Conservation (phyloP, 1,140 invertebrate genomes). For the Plodia interpunctella region DNA sequence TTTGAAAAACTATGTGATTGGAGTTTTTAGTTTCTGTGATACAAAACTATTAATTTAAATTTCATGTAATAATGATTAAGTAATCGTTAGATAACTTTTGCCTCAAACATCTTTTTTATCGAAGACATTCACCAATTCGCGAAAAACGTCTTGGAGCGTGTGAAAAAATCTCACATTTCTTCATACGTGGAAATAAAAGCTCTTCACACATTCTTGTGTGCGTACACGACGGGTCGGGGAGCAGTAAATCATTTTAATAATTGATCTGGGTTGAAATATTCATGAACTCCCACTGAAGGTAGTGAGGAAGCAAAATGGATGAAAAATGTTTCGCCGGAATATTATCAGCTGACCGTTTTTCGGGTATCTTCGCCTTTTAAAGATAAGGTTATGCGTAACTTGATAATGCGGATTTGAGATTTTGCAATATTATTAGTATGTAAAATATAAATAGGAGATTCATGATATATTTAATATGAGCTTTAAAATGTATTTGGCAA, state of each 20-base stretch:
- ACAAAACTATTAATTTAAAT: too few relatives aligned
- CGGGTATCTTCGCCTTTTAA: neutral
- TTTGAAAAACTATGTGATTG: too few relatives aligned
- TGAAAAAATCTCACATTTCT: slow-evolving; percentile 19
- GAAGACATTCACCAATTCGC: neutral
- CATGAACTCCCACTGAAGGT: slow-evolving; percentile 60
- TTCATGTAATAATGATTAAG: too few relatives aligned
- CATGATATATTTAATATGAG: too few relatives aligned
- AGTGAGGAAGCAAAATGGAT: slow-evolving; percentile 45
- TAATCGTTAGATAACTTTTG: too few relatives aligned
- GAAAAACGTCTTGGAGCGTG: slow-evolving; percentile 2
- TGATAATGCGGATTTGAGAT: neutral
- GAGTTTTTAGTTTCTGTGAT: too few relatives aligned
- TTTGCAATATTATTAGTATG: neutral
- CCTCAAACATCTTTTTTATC: too few relatives aligned
- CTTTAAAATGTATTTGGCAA: too few relatives aligned
- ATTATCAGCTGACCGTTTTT: slow-evolving; percentile 41
- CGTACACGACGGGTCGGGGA: slow-evolving; percentile 31
- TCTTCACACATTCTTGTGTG: slow-evolving; percentile 19
- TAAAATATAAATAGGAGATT: too few relatives aligned
- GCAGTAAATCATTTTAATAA: slow-evolving; percentile 72
- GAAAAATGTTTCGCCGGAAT: slow-evolving; percentile 54
- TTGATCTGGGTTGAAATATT: slow-evolving; percentile 68
- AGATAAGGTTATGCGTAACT: neutral
- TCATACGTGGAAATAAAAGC: slow-evolving; percentile 23